Evolutionary conservation across 2,888 invertebrate species (phyloP), one percentile per base, ranked within the genome.

Genomic region (Melinopterus prodromus): DNA sequence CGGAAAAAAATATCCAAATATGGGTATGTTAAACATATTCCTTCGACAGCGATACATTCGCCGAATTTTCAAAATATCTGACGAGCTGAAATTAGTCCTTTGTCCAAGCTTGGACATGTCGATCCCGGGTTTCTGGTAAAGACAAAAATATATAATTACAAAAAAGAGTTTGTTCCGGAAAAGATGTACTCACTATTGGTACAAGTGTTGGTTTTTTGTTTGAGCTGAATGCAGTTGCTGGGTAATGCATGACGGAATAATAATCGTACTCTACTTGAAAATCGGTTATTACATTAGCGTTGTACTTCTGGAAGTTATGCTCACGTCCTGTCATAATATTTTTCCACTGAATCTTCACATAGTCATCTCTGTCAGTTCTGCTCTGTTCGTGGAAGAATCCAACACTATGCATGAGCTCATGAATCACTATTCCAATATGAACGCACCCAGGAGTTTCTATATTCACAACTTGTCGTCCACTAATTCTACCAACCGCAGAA

Each of bases 301-400:
- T 90, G 0, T 93, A 92, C 88, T 94, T 96, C 82, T 92, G 92
- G 88, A 96, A 53, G 53, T 53, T 53, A 53, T 53, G 53, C 53
- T 53, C 53, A 4, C 12, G 53, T 76, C 79, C 77, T 12, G 37
- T 6, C 85, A 91, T 91, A 72, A 96, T 94, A 86, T 96, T 96
- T 2, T 91, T 86, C 89, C 93, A 95, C 6, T 91, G 90, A 35
- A 96, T 92, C 5, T 87, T 88, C 3, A 95, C 94, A 85, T 90
- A 94, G 77, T 92, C 90, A 85, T 96, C 96, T 0, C 96, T 90
- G 85, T 96, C 96, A 38, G 91, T 92, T 9, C 96, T 92, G 85
- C 95, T 96, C 88, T 96, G 96, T 85, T 96, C 96, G 86, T 96
- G 96, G 86, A 95, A 90, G 87, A 96, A 96, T 0, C 96, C 96